These are phyloP conservation scores for Nineta flava DNA, from an alignment of 2,888 invertebrate species.

Conservation along the genomic window DNA sequence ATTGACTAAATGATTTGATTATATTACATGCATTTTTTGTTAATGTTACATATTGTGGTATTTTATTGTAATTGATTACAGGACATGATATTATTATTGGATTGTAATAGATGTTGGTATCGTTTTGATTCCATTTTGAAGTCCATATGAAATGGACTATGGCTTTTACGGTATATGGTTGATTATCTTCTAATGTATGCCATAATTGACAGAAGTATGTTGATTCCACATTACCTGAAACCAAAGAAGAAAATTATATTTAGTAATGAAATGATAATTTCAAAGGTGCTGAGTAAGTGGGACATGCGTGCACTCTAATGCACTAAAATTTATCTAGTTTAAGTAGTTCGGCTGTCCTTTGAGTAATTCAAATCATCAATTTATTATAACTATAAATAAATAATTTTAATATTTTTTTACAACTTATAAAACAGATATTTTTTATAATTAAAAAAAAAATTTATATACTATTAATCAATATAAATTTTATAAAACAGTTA, in stretches of 20 bases:
- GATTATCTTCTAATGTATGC: slow-evolving; percentile 17
- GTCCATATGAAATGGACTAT: slow-evolving; percentile 45
- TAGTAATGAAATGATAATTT: neutral
- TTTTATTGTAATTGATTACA: slow-evolving; percentile 29
- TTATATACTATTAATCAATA: too few species aligned
- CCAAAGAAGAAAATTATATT: slow-evolving; percentile 15
- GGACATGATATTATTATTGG: slow-evolving; percentile 48
- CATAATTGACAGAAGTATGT: slow-evolving; percentile 39
- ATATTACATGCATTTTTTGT: slow-evolving; percentile 34
- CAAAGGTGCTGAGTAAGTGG: too few species aligned
- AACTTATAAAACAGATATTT: too few species aligned
- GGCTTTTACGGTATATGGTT: slow-evolving; percentile 24
- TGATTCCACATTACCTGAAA: slow-evolving; percentile 23
- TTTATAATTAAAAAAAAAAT: too few species aligned
- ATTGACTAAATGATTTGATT: slow-evolving; percentile 27
- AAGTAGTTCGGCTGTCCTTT: too few species aligned
- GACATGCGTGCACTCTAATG: too few species aligned
- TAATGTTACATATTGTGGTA: slow-evolving; percentile 31
- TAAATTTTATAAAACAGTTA: too few species aligned
- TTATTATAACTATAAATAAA: too few species aligned
- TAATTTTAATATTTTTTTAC: too few species aligned
- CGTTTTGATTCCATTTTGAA: slow-evolving; percentile 38
- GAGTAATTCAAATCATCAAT: too few species aligned
- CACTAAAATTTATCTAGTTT: too few species aligned
- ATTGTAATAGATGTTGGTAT: slow-evolving; percentile 29